Evolutionary conservation across 2,113 vertebrate species (phyloP).

Genomic region (Gymnorhina tibicen): DNA sequence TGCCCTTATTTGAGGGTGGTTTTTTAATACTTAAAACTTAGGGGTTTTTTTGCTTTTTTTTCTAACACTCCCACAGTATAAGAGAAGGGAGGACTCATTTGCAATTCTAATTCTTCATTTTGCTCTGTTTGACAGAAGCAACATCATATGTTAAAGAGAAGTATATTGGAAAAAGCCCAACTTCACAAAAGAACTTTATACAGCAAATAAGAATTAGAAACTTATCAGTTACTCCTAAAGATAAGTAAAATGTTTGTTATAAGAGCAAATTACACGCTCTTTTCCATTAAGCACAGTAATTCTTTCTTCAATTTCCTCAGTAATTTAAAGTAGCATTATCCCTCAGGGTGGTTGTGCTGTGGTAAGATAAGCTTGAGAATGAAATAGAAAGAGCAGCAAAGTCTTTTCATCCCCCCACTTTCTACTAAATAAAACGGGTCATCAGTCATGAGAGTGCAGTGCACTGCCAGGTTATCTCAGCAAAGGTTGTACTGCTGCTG

Average conservation of each 20-base stretch:
- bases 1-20: background rate
- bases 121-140: background rate
- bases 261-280: background rate
- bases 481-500: background rate
- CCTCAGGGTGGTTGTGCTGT: background rate
- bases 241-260: background rate
- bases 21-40: background rate
- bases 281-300: background rate
- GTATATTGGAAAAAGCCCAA: background rate
- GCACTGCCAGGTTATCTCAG: background rate
- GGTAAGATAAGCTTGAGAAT: conserved; percentile 7
- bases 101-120: background rate
- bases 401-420: background rate
- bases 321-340: background rate
- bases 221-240: background rate
- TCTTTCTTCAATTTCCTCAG: background rate
- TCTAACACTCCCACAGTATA: background rate
- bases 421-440: background rate
- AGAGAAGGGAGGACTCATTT: background rate
- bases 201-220: background rate
- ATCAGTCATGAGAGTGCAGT: background rate
- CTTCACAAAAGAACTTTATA: background rate
- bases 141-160: background rate
- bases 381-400: background rate
- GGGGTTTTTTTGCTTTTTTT: accelerated